Conservation (phyloP, 2,888 invertebrate species). For the Matsumyia berberina region DNA sequence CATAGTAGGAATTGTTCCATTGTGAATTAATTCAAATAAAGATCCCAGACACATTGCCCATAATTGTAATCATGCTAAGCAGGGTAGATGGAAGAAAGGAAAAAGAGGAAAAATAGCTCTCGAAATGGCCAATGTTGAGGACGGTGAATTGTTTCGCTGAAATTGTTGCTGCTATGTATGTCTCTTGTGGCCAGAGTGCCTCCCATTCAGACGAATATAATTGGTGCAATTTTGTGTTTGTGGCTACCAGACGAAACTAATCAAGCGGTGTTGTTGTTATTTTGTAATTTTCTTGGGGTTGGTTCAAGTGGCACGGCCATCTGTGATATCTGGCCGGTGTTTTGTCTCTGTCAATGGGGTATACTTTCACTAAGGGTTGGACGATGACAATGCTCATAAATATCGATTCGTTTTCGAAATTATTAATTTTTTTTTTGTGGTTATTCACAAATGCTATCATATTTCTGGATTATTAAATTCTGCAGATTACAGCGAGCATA, state of each 20-base stretch:
- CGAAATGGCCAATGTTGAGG: not conserved
- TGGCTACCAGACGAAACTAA: slow-evolving; percentile 74
- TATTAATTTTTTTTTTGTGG: slow-evolving; percentile 13
- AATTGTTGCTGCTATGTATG: slow-evolving; percentile 16
- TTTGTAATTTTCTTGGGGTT: slow-evolving; percentile 38
- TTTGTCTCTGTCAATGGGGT: slow-evolving; percentile 38
- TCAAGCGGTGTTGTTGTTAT: slow-evolving; percentile 56
- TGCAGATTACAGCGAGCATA: not conserved
- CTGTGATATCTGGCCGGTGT: slow-evolving; percentile 29
- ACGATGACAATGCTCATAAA: slow-evolving; percentile 37
- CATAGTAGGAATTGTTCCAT: slow-evolving; percentile 37
- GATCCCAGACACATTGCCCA: slow-evolving; percentile 55
- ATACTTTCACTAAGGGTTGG: slow-evolving; percentile 37
- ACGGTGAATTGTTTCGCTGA: slow-evolving; percentile 17
- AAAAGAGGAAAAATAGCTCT: slow-evolving; percentile 1
- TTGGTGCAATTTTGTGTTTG: slow-evolving; percentile 71
- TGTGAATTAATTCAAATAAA: slow-evolving; percentile 72
- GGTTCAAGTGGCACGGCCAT: slow-evolving; percentile 22
- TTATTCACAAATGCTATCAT: not conserved
- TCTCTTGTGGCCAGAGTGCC: slow-evolving; percentile 47
- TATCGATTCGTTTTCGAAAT: slow-evolving; percentile 51
- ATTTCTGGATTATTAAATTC: slow-evolving; percentile 19
- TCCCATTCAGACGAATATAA: slow-evolving; percentile 74
- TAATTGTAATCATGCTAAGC: slow-evolving; percentile 62
- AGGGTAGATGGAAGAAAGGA: not conserved